Base-by-base conservation (phyloP, 2,888 invertebrate species). In the Synanthedon andrenaeformis region DNA sequence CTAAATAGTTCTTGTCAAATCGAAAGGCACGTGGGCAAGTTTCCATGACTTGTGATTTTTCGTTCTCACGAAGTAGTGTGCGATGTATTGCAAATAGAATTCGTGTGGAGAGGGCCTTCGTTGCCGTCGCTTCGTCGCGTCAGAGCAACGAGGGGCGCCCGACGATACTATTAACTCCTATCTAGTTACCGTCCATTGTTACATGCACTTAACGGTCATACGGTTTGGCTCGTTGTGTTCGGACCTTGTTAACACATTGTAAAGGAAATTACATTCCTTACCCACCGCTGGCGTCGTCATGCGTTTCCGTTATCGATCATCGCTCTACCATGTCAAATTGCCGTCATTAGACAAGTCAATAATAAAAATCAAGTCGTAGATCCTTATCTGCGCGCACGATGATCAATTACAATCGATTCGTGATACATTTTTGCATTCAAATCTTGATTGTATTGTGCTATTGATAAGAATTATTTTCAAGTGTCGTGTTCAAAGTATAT, bases 211-310 rank as follows among this genome's bases (percentile, higher is more conserved):
- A 82, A 84, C 76, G 77, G 79, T 77, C 82, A 80, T 77, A 77
- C 62, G 73, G 72, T 74, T 70, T 72, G 68, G 69, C 67, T 70
- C 69, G 68, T 75, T 76, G 72, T 70, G 70, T 73, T 56, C 55
- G 72, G 72, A 70, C 73, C 85, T 86, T 86, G 86, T 86, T 87
- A 86, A 84, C 86, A 86, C 83, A 78, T 82, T 80, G 82, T 85
- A 80, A 76, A 82, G 84, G 82, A 85, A 86, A 86, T 84, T 83
- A 85, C 82, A 77, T 83, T 83, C 80, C 81, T 82, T 76, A 79
- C 75, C 71, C 76, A 78, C 74, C 73, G 70, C 73, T 75, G 70
- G 65, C 74, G 70, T 74, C 77, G 72, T 79, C 76, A 73, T 74
- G 69, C 69, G 72, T 76, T 79, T 82, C 78, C 79, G 81, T 79